These are phyloP conservation scores for Gavialis gangeticus DNA, from an alignment of 2,113 vertebrate genomes.

Conservation along the genomic window DNA sequence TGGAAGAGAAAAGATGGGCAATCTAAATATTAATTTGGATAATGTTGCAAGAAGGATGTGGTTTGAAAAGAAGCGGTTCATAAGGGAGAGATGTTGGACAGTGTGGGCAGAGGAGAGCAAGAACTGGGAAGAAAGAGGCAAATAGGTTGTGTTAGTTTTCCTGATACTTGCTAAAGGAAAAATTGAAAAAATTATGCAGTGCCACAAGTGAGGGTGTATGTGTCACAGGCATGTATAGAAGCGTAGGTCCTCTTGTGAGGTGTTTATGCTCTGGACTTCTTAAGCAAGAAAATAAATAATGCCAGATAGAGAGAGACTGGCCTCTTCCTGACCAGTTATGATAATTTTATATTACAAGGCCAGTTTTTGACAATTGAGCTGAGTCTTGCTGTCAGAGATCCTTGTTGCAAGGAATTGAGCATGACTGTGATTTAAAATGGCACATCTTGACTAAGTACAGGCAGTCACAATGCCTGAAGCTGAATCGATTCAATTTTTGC, in stretches of 20 bases:
- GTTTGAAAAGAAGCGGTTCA: neutral
- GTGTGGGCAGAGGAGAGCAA: neutral
- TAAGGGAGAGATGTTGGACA: neutral
- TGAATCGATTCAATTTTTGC: too few relatives aligned
- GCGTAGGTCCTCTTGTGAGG: neutral
- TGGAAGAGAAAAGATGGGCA: neutral
- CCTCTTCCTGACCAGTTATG: neutral
- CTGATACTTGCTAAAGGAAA: neutral
- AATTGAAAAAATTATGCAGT: neutral
- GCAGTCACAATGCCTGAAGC: too few relatives aligned
- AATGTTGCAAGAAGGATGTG: neutral
- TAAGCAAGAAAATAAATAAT: neutral
- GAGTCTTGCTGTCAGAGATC: neutral
- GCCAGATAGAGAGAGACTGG: neutral
- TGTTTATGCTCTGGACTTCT: neutral
- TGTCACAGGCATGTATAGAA: neutral
- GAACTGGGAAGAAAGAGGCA: neutral
- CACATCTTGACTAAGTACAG: neutral
- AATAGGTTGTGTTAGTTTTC: neutral
- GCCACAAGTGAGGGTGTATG: neutral
- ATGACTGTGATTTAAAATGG: neutral
- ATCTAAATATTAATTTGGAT: rapidly evolving
- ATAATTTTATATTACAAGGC: neutral
- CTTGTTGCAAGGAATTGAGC: neutral
- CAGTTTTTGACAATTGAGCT: neutral